Evolutionary conservation across 2,888 invertebrate species (phyloP).

Genomic region (Sphecodes monilicornis): DNA sequence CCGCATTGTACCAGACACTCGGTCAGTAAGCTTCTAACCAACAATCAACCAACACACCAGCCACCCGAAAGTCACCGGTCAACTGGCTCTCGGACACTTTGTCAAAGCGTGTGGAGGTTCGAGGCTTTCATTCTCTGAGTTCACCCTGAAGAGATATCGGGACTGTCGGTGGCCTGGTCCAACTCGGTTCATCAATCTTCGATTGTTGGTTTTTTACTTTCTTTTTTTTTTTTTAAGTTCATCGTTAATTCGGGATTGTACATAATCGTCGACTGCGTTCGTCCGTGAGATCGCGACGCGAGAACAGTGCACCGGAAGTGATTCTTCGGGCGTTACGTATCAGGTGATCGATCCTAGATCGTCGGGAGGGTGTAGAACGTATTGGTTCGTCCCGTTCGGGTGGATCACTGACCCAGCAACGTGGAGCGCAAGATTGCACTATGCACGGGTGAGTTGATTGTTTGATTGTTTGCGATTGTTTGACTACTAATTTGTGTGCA

Average conservation of each 20-base stretch:
- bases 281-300: neutral
- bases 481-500: no score
- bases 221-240: neutral
- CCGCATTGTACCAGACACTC: conserved; percentile 60
- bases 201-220: neutral
- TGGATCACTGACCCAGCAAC: neutral
- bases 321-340: neutral
- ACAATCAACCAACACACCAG: conserved; percentile 46
- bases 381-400: neutral
- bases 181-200: neutral
- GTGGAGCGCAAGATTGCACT: neutral
- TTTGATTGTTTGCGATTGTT: no score
- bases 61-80: conserved; percentile 34
- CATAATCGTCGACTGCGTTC: neutral
- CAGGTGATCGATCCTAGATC: conserved; percentile 5
- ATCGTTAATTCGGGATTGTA: neutral
- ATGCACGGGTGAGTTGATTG: conserved; percentile 5
- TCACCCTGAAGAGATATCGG: neutral
- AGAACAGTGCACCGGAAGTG: conserved; percentile 5
- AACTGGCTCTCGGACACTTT: conserved; percentile 5
- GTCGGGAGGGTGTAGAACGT: neutral
- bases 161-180: neutral
- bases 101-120: conserved; percentile 9
- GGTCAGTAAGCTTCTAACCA: conserved; percentile 61
- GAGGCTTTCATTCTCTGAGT: neutral